phyloP scores from a whole-genome alignment of 2,888 invertebrate species.

The Thereva unica region DNA sequence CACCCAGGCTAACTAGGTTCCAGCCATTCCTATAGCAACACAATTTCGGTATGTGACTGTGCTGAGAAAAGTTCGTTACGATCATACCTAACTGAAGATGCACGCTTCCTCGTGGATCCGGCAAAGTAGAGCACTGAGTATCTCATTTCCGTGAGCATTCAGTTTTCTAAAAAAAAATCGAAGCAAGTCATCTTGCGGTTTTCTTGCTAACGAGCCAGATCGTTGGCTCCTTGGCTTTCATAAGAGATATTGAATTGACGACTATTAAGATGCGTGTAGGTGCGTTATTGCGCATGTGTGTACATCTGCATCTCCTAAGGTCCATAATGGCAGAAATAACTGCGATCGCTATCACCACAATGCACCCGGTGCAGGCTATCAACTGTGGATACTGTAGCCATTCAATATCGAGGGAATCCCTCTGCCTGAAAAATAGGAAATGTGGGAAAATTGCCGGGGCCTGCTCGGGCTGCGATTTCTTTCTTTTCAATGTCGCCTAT shows the following conservation, averaged over 20 bases:
- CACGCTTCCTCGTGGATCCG: too few species aligned
- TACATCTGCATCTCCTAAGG: neutral
- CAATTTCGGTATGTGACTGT: too few species aligned
- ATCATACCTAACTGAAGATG: too few species aligned
- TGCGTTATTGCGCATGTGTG: constrained; percentile 21
- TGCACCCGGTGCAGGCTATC: constrained; percentile 20
- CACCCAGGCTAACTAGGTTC: too few species aligned
- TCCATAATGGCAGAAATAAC: constrained; percentile 1
- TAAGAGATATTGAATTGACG: constrained; percentile 17
- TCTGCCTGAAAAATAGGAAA: constrained; percentile 27
- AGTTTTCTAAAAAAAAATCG: constrained; percentile 28
- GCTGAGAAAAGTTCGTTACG: too few species aligned
- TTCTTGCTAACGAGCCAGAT: constrained; percentile 29
- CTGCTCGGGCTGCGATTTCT: constrained; percentile 19
- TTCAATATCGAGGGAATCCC: constrained; percentile 17
- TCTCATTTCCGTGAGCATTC: constrained; percentile 28
- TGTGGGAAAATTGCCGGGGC: constrained; percentile 26
- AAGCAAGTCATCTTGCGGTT: constrained; percentile 33
- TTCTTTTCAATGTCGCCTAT: constrained; percentile 30
- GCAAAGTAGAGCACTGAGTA: constrained; percentile 24
- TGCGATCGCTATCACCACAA: constrained; percentile 23
- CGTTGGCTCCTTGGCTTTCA: constrained; percentile 22
- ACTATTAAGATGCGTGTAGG: constrained; percentile 32
- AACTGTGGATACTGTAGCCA: neutral
- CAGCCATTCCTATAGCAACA: too few species aligned